Percentiles rank a stretch among this genome's conserved stretches.
Evolutionary conservation across 2,888 invertebrate genomes (phyloP).

Genomic region (Phortica magna): DNA sequence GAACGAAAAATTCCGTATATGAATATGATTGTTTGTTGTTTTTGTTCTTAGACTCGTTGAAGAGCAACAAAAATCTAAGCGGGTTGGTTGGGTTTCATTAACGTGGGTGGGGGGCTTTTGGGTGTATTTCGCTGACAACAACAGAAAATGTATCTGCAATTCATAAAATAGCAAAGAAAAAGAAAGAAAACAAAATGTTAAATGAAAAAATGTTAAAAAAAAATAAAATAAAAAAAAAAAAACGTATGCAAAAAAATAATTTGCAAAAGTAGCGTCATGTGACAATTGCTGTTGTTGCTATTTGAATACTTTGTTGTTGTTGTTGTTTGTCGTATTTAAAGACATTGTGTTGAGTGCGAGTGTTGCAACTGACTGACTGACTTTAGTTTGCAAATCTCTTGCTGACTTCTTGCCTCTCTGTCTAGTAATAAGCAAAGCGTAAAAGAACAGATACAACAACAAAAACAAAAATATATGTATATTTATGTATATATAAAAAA

Average conservation of each 20-base stretch:
- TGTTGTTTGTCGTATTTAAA: conserved; percentile 9
- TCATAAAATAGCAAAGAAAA: conserved; percentile 52
- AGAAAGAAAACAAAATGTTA: conserved; percentile 24
- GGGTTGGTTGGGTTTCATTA: too few relatives aligned
- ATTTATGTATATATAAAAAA: conserved; percentile 52
- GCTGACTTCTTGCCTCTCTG: conserved; percentile 47
- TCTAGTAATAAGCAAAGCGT: background rate
- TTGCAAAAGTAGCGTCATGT: conserved; percentile 72
- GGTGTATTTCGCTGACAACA: background rate
- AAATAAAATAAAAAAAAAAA: conserved; percentile 52
- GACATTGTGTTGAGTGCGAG: conserved; percentile 47
- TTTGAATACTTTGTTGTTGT: conserved; percentile 35
- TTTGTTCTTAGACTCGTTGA: conserved; percentile 7
- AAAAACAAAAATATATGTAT: conserved; percentile 43
- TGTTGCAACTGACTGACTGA: conserved; percentile 55
- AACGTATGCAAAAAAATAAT: conserved; percentile 61
- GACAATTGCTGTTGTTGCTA: conserved; percentile 59
- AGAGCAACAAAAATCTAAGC: background rate
- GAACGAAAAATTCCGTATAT: background rate
- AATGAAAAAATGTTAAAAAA: background rate
- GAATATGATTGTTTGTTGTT: background rate
- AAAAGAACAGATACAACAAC: conserved; percentile 33
- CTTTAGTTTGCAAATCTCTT: conserved; percentile 75
- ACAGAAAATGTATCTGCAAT: conserved; percentile 61
- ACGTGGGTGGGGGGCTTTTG: too few relatives aligned